Percentiles rank a stretch among this genome's conserved stretches.
phyloP scores from a whole-genome alignment of 2,797 vertebrate genomes.

The Onychomys arenicola region DNA sequence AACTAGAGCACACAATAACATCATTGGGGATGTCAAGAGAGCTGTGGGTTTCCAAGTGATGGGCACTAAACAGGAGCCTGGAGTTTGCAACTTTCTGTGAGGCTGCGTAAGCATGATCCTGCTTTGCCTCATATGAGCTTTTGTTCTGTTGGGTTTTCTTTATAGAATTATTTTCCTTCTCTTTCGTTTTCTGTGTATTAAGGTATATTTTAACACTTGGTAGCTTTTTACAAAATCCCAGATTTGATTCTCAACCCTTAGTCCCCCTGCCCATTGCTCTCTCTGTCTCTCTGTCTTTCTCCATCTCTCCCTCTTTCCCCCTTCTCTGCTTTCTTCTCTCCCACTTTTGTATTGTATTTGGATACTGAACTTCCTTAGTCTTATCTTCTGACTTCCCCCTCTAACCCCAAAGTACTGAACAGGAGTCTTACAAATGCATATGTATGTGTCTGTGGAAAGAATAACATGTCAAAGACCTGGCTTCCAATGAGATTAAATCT shows the following conservation, averaged over 20 bases:
- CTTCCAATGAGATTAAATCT: constrained; percentile 18
- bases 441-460: background rate
- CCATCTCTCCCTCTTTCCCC: background rate
- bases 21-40: background rate
- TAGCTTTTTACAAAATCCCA: background rate
- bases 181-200: background rate
- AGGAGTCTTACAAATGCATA: background rate
- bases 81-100: constrained; percentile 19
- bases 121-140: background rate
- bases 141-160: constrained; percentile 12
- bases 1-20: background rate
- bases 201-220: background rate
- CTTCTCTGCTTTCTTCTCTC: background rate
- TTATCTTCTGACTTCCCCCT: background rate
- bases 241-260: background rate
- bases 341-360: background rate
- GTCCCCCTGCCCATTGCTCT: background rate
- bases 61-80: background rate
- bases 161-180: constrained; percentile 22
- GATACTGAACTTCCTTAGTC: constrained; percentile 15
- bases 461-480: background rate
- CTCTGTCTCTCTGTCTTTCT: background rate
- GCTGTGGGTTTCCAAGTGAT: constrained; percentile 35
- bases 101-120: background rate
- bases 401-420: background rate